Evolutionary conservation across 2,888 invertebrate genomes (phyloP).

Genomic region (Phymatocera aterrima): DNA sequence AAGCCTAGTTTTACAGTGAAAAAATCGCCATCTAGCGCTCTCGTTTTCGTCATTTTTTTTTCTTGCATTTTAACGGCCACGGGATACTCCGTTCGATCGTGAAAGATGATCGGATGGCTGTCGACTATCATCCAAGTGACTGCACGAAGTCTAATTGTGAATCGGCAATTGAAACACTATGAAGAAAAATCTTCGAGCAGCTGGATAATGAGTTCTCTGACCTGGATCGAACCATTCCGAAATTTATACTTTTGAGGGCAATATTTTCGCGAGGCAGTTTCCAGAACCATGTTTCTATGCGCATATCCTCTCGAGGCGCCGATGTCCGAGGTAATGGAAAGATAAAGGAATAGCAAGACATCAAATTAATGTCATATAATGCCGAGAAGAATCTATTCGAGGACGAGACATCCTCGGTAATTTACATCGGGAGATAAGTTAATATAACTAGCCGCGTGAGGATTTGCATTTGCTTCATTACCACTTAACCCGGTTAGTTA

Average conservation of each 20-base stretch:
- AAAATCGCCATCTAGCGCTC: background rate
- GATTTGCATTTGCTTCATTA: slow-evolving; percentile 36
- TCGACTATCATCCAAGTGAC: no score
- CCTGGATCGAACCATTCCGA: no score
- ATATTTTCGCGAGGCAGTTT: no score
- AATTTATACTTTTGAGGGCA: no score
- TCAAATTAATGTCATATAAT: slow-evolving; percentile 1
- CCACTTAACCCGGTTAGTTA: slow-evolving; percentile 30
- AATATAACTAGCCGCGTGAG: background rate
- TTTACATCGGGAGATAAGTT: slow-evolving; percentile 23
- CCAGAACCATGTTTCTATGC: no score
- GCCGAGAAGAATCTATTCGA: slow-evolving; percentile 8
- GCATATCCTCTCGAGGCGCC: no score
- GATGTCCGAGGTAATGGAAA: background rate
- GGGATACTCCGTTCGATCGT: background rate
- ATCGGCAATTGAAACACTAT: no score
- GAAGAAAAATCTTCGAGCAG: no score
- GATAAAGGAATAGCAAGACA: background rate
- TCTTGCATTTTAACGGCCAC: no score
- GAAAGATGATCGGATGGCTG: no score
- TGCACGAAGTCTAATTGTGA: no score
- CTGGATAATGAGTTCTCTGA: no score
- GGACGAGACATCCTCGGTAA: background rate
- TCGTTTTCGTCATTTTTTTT: background rate
- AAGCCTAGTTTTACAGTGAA: background rate